Evolutionary conservation across 30 jellyfish, hydroid and myxozoan genomes (phyloP), one percentile per base, ranked within the genome.

Genomic region (Aurelia sp.): DNA sequence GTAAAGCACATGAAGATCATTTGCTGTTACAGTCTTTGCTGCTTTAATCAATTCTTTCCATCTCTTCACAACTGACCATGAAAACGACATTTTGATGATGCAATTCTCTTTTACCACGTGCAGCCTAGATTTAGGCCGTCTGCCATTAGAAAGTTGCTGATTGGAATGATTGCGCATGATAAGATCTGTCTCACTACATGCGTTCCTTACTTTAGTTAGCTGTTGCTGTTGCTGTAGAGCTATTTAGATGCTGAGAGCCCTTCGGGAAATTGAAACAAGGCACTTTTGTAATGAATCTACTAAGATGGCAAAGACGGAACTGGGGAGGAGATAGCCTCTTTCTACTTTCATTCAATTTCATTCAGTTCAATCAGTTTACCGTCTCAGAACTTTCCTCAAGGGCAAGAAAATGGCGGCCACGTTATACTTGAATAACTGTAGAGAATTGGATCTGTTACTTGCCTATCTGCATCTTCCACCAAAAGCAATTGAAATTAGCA

Each of bases 41-140:
- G 77, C 61, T 71, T 79, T 86, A 3, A 57, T 23, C 15, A 92
- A 64, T 13, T 51, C 78, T 83, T 82, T 80, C 98, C 98, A 92
- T 53, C 77, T 47, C 55, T 72, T 87, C 13, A 64, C 81, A 51
- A 67, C 81, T 5, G 90, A 66, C 81, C 90, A 66, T 12, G 59
- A 27, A 18, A 18, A 63, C 3, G 51, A 64, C 90, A 79, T 64
- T 12, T 35, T 61, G 37, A 6, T 19, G 33, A 35, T 8, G 31
- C 35, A 59, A 20, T 13, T 21, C 55, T 5, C 55, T 44, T 16
- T 44, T 44, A 4, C 15, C 74, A 64, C 44, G 35, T 21, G 74
- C 33, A 61, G 35, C 71, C 13, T 61, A 11, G 71, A 61, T 61
- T 61, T 61, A n/a, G 71, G 71, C 33, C 27, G 15, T 61, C 71